These are phyloP conservation scores for Camarhynchus parvulus DNA, from an alignment of 2,113 vertebrate species.

Conservation along the genomic window DNA sequence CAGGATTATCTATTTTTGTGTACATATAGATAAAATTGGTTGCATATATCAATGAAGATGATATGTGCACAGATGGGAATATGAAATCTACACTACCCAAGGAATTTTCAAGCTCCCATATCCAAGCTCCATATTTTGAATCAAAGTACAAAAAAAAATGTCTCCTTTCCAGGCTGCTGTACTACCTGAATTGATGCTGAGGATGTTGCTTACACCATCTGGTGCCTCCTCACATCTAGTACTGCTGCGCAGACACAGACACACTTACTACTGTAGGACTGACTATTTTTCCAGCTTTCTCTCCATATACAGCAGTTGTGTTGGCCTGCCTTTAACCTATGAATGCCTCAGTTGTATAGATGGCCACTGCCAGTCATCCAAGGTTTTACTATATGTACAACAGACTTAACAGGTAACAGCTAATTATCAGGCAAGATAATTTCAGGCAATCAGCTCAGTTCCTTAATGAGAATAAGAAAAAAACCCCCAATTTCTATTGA, in stretches of 20 bases:
- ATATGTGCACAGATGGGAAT: neutral
- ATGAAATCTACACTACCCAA: neutral
- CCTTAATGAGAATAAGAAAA: neutral
- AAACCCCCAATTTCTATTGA: neutral
- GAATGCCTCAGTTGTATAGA: neutral
- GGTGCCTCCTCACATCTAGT: neutral
- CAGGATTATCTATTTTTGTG: neutral
- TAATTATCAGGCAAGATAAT: slow-evolving; percentile 9
- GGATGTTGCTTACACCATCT: neutral
- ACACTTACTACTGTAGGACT: neutral
- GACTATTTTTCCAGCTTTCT: neutral
- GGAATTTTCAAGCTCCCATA: neutral
- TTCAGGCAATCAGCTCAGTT: neutral
- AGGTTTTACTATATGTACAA: neutral
- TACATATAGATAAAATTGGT: neutral
- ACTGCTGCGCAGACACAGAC: neutral
- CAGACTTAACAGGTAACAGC: neutral
- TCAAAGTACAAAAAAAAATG: neutral
- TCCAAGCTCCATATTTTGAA: neutral
- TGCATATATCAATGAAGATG: neutral
- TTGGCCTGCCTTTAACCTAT: neutral
- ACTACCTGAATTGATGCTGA: neutral
- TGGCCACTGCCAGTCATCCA: neutral
- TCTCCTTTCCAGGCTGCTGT: neutral
- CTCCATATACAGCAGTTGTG: neutral